Evolutionary conservation across 2,888 invertebrate species (phyloP).

Genomic region (Lasioglossum marginatum): DNA sequence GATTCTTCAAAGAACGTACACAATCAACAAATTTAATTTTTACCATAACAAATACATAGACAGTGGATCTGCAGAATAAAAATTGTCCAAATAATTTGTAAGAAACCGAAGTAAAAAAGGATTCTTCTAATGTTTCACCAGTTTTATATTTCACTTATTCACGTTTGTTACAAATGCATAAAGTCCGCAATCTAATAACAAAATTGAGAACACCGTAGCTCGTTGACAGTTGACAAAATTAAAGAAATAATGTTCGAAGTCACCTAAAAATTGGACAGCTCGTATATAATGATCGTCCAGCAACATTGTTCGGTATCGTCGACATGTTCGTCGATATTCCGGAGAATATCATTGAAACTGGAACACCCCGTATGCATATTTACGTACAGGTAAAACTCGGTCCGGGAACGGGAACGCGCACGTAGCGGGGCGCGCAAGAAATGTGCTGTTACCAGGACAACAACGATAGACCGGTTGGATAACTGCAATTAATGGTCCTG

Average conservation of each 20-base stretch:
- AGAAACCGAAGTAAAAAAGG: neutral
- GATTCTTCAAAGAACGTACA: neutral
- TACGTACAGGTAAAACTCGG: neutral
- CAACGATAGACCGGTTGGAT: constrained; percentile 31
- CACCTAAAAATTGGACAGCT: neutral
- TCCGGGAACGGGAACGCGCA: neutral
- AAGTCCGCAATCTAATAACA: neutral
- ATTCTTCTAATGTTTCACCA: neutral
- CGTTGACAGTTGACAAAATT: neutral
- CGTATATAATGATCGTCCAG: neutral
- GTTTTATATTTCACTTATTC: neutral
- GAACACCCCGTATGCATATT: constrained; percentile 1
- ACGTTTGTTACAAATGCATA: neutral
- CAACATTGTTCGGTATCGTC: neutral
- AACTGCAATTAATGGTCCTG: constrained; percentile 55
- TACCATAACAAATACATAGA: neutral
- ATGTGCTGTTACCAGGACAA: constrained; percentile 38
- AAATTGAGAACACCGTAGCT: neutral
- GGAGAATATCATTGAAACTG: neutral
- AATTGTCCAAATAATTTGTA: neutral
- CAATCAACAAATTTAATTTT: neutral
- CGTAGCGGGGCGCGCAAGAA: constrained; percentile 31
- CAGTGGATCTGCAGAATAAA: neutral
- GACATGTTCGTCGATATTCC: neutral
- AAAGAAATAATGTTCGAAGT: neutral